Base-by-base conservation (phyloP, 2,113 vertebrate genomes). In the Coregonus clupeaformis region DNA sequence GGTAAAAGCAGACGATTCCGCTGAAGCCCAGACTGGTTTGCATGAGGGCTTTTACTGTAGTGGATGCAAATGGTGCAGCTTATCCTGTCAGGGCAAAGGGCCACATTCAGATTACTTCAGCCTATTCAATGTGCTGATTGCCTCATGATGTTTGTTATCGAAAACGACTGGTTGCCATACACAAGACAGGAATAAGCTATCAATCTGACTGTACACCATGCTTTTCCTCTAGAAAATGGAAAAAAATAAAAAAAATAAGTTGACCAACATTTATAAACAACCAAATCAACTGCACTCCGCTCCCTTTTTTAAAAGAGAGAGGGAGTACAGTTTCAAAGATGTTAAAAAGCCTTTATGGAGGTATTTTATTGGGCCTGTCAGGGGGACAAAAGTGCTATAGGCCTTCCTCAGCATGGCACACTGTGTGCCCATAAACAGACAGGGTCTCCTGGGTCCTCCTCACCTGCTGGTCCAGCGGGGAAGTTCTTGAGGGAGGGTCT, bases 401-500 rank as follows among this genome's bases (percentile, higher is more conserved):
- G 68, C 73, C 63, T 69, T 69, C 68, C 62, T 79, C 72, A 69
- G 65, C 52, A 36, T 45, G 69, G 52, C 11, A 55, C 59, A 0
- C 36, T 11, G 32, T 24, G 55, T 30, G 75, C 55, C 63, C 29
- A n/a, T 77, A 49, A 5, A 67, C 71, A 62, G 74, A 14, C 57
- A 60, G 52, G 3, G 60, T 79, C 74, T 47, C 62, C 16, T 60
- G 59, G 16, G 49, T 42, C 29, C 59, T 42, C 18, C 62, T 82
- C 91, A 99, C 98, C 97, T 90, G 98, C 95, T 0, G 90, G 91
- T 76, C 98, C 98, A 0, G 94, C 93, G 0, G 98, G 97, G 89
- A 99, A 99, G 91, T 99, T 99, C 93, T 98, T 99, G 71, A 99
- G 91, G 0, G 98, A 99, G 0, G 98, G 98, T 74, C 98, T 93